These are phyloP conservation scores for Trachops cirrhosus DNA, from an alignment of 2,797 vertebrate genomes.

Conservation along the genomic window DNA sequence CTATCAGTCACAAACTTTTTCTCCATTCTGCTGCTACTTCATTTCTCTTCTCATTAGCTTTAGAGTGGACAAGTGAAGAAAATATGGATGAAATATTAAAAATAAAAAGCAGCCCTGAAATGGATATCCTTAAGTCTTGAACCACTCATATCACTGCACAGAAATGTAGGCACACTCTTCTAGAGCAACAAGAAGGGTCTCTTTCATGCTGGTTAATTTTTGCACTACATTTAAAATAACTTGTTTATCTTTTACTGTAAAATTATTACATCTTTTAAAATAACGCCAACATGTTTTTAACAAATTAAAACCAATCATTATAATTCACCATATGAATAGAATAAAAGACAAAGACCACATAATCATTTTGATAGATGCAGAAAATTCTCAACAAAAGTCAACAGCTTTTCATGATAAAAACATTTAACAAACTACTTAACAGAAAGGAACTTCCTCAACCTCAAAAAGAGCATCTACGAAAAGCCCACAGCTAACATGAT, in stretches of 20 bases:
- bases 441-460: not conserved
- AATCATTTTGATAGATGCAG: not conserved
- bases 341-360: not conserved
- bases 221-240: not conserved
- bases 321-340: not conserved
- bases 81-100: constrained; percentile 6
- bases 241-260: not conserved
- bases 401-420: constrained; percentile 15
- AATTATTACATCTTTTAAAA: constrained; percentile 22
- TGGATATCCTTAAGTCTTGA: not conserved
- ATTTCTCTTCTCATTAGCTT: constrained; percentile 5
- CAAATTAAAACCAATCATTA: not conserved
- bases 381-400: constrained; percentile 5
- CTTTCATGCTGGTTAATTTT: not conserved
- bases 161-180: not conserved
- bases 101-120: constrained; percentile 10
- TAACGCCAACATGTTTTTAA: constrained; percentile 19
- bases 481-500: not conserved
- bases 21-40: not conserved
- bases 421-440: not conserved
- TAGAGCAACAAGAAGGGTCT: not conserved
- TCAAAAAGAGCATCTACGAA: not conserved
- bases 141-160: not conserved
- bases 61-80: not conserved
- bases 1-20: not conserved